phyloP scores from a whole-genome alignment of 1,140 invertebrate genomes.

The Chironomus striatipennis region DNA sequence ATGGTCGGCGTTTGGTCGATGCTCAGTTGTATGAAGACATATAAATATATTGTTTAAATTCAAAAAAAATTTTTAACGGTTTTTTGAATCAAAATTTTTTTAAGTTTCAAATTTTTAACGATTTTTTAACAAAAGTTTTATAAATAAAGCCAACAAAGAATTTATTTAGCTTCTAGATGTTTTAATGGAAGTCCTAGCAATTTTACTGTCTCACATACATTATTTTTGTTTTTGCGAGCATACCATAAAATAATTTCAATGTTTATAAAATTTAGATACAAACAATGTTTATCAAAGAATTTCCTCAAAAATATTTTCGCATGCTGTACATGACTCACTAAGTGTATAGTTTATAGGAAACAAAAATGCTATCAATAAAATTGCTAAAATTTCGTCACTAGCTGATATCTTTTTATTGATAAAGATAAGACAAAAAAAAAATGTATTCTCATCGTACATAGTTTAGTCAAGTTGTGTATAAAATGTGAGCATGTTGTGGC shows the following conservation, averaged over 20 bases:
- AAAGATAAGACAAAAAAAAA: conserved; percentile 11
- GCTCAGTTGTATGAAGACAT: too few relatives aligned
- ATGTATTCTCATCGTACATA: background rate
- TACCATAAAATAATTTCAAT: background rate
- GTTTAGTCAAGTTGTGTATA: background rate
- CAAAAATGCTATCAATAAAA: background rate
- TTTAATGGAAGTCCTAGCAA: too few relatives aligned
- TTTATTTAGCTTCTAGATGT: too few relatives aligned
- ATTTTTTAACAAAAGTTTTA: too few relatives aligned
- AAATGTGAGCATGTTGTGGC: background rate
- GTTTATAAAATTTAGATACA: background rate
- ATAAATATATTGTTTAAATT: too few relatives aligned
- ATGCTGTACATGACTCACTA: background rate
- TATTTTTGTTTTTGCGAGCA: background rate
- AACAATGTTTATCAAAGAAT: background rate
- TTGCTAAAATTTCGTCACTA: background rate
- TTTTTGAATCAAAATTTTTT: too few relatives aligned
- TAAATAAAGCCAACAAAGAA: too few relatives aligned
- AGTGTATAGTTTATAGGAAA: too few relatives aligned
- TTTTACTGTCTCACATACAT: background rate
- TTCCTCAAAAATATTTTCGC: background rate
- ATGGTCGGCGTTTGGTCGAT: too few relatives aligned
- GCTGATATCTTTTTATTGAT: background rate
- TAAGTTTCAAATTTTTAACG: too few relatives aligned
- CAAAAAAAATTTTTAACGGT: too few relatives aligned